Evolutionary conservation across 2,797 vertebrate species (phyloP), one percentile per base, ranked within the genome.

Genomic region (Taenioides sp.): DNA sequence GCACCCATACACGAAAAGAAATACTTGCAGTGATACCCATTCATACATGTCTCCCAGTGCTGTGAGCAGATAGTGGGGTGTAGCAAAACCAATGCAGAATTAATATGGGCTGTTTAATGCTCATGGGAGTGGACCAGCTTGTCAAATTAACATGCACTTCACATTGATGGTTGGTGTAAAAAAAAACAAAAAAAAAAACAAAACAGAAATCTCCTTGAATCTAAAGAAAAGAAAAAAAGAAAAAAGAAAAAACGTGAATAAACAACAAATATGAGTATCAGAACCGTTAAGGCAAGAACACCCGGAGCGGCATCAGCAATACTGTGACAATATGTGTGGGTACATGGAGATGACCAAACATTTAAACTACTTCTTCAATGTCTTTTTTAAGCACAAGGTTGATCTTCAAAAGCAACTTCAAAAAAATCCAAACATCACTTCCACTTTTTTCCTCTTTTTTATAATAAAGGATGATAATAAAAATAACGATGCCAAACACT

Each of bases 201-300:
- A 17, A 70, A 69, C 76, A 1, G 25, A 74, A 62, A 68, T 92
- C 93, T 87, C 92, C 50, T 86, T 87, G 92, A 92, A 93, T 84
- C 78, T 86, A 71, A 80, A 79, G 40, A 91, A 87, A 88, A 34
- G 80, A 78, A 76, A 70, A 86, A 72, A 7, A 34, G 7, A 34
- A 0, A 34, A 34, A 37, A 10, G 10, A 37, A 37, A 37, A 75
- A 75, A 78, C 70, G 1, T n/a, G 63, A 69, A 76, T 65, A 75
- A 77, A 83, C 54, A 84, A 81, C 71, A 85, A 91, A 87, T 80
- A 87, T 93, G 95, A 91, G 91, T 89, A 94, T 95, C 93, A 95
- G 95, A 96, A 97, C 95, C 96, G 95, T 98, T 98, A 98, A 99
- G 97, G 98, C 97, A 98, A 97, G 95, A 96, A 94, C 95, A 97